phyloP scores from a whole-genome alignment of 2,113 vertebrate genomes.

The Ceuthmochares aereus region DNA sequence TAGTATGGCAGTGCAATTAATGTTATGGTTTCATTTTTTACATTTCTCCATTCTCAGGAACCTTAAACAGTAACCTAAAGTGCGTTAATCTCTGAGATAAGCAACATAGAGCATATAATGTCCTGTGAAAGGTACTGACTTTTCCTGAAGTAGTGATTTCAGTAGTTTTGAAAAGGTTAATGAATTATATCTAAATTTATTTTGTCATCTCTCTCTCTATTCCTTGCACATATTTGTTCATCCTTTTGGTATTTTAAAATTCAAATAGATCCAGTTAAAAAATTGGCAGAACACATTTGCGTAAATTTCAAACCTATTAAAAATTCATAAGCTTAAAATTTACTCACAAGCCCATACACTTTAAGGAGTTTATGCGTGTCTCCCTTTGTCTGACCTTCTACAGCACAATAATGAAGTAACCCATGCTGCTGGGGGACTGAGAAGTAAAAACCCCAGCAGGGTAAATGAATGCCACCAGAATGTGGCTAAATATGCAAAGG shows the following conservation, averaged over 20 bases:
- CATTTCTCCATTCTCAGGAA: not conserved
- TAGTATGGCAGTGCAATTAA: not conserved
- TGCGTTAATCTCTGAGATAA: not conserved
- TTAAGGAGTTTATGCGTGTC: not conserved
- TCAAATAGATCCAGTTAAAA: slow-evolving; percentile 16
- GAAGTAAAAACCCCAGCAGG: not conserved
- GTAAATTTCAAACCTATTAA: slow-evolving; percentile 45
- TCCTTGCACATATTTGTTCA: not conserved
- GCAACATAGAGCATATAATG: not conserved
- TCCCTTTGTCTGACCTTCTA: not conserved
- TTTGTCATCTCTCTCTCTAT: slow-evolving; percentile 8
- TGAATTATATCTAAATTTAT: not conserved
- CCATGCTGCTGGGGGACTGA: not conserved
- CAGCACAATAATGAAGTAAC: not conserved
- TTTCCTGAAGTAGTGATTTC: not conserved
- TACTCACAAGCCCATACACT: slow-evolving; percentile 6
- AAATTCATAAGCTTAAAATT: slow-evolving; percentile 46
- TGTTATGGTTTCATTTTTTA: not conserved
- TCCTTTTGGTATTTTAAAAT: slow-evolving; percentile 39
- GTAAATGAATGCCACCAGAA: not conserved
- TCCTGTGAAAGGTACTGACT: not conserved
- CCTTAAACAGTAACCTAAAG: not conserved
- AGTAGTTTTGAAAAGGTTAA: slow-evolving; percentile 33
- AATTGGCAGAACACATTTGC: slow-evolving; percentile 11
- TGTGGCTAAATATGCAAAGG: not conserved